These are phyloP conservation scores for Catharus ustulatus DNA, from an alignment of 2,797 vertebrate genomes.

Conservation along the genomic window DNA sequence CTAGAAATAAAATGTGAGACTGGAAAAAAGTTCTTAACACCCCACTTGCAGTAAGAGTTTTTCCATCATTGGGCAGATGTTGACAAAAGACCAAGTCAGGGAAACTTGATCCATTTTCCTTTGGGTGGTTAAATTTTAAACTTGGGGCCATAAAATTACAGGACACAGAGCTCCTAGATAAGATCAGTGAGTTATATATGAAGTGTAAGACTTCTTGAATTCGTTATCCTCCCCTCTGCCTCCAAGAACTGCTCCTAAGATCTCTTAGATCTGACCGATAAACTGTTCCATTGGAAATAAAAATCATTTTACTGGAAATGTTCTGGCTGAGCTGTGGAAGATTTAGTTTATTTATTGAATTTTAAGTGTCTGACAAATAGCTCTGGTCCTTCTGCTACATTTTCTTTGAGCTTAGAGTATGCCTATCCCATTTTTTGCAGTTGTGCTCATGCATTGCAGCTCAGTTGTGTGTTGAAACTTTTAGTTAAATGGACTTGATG, in stretches of 20 bases:
- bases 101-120: conserved; percentile 56
- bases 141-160: conserved; percentile 48
- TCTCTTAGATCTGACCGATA: conserved; percentile 56
- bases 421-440: neutral
- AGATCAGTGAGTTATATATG: conserved; percentile 59
- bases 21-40: neutral
- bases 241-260: neutral
- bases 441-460: neutral
- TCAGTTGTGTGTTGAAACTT: neutral
- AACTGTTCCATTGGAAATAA: conserved; percentile 61
- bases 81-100: conserved; percentile 20
- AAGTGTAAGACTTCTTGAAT: conserved; percentile 62
- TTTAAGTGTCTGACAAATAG: conserved; percentile 71
- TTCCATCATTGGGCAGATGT: neutral
- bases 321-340: conserved; percentile 63
- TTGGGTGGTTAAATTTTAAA: conserved; percentile 66
- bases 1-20: neutral
- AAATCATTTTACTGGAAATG: conserved; percentile 55
- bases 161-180: conserved; percentile 55
- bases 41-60: neutral
- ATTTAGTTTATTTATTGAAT: conserved; percentile 64
- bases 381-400: neutral
- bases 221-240: conserved; percentile 26
- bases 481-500: neutral
- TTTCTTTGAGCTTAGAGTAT: neutral